A percentile compares a stretch with the other conserved stretches of the same genome.
Evolutionary conservation across 1,140 invertebrate species (phyloP).

Genomic region (Mamestra configurata): DNA sequence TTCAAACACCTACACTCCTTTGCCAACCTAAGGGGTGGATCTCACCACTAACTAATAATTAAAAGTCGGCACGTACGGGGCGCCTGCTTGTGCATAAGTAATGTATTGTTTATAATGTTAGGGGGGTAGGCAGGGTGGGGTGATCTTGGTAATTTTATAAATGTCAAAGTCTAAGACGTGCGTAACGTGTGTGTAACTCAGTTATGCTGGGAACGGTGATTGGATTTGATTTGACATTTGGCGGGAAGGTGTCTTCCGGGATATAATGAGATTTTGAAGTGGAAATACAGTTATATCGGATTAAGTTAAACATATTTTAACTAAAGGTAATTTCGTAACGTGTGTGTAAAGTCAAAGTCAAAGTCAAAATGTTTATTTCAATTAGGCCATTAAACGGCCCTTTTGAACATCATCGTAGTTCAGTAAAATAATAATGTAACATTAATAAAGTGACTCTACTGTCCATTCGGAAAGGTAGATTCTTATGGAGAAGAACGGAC

Average conservation of each 20-base stretch:
- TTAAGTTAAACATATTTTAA: too few relatives aligned
- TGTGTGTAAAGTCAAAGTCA: too few relatives aligned
- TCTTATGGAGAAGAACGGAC: too few relatives aligned
- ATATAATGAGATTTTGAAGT: too few relatives aligned
- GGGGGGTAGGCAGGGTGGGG: background rate
- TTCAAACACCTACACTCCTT: background rate
- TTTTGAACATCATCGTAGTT: too few relatives aligned
- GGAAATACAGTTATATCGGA: too few relatives aligned
- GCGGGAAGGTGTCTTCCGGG: background rate
- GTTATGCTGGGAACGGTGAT: background rate
- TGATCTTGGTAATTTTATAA: background rate
- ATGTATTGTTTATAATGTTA: background rate
- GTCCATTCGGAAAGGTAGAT: too few relatives aligned
- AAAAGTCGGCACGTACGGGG: slow-evolving; percentile 44
- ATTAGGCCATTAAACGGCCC: too few relatives aligned
- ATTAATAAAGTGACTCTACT: too few relatives aligned
- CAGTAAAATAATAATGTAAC: too few relatives aligned
- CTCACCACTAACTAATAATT: slow-evolving; percentile 43
- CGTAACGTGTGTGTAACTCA: background rate
- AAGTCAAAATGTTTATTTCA: too few relatives aligned
- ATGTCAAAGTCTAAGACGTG: background rate
- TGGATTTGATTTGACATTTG: background rate
- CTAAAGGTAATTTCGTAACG: too few relatives aligned
- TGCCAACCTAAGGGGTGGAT: background rate
- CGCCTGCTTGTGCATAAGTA: slow-evolving; percentile 47